phyloP scores from a whole-genome alignment of 2,797 vertebrate species.

The Oreochromis grahami region DNA sequence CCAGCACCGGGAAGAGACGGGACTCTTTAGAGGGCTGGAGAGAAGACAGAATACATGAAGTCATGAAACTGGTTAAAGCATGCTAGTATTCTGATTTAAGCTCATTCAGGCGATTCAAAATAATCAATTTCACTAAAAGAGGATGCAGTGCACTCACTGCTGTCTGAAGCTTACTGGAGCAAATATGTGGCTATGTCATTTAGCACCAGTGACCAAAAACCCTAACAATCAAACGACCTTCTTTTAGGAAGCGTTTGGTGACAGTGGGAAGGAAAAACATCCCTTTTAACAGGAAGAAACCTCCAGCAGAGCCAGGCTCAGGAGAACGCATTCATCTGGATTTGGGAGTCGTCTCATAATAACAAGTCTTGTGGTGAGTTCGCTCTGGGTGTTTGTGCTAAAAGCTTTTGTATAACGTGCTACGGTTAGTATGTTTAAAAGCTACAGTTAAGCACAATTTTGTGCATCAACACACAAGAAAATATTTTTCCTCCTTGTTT shows the following conservation, averaged over 20 bases:
- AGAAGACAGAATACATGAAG: background rate
- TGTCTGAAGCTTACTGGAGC: background rate
- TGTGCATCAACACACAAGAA: background rate
- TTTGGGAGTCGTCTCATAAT: accelerated
- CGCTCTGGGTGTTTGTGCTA: background rate
- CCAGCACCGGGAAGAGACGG: slow-evolving; percentile 75
- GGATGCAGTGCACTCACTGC: accelerated
- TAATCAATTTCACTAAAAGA: background rate
- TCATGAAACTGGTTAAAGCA: background rate
- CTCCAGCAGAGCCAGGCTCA: background rate
- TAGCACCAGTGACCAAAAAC: background rate
- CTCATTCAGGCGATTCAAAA: background rate
- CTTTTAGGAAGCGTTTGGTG: background rate
- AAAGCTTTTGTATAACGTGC: background rate
- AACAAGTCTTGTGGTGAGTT: background rate
- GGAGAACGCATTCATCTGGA: background rate
- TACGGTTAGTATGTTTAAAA: background rate
- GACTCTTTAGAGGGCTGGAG: slow-evolving; percentile 80
- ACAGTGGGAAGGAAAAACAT: background rate
- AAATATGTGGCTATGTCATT: accelerated
- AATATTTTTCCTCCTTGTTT: background rate
- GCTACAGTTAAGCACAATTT: background rate
- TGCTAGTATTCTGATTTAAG: background rate
- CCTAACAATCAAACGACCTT: accelerated
- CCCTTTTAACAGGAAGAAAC: background rate